phyloP scores from a whole-genome alignment of 1,140 invertebrate species.

The Penaeus japonicus region DNA sequence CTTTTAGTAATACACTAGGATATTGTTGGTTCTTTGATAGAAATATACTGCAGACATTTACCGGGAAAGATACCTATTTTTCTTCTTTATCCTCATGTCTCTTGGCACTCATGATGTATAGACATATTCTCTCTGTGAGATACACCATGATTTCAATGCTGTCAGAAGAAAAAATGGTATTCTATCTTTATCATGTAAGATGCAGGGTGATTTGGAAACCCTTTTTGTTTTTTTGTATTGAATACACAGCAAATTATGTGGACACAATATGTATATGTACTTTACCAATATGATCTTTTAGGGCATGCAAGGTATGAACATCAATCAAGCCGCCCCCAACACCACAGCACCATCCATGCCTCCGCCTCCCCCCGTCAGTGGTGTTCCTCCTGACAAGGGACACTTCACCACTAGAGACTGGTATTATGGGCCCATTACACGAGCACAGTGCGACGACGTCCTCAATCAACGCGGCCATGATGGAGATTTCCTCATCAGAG shows the following conservation, averaged over 20 bases:
- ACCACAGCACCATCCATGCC: slow-evolving; percentile 16
- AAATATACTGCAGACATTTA: neutral
- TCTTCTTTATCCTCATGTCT: neutral
- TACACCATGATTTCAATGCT: no score
- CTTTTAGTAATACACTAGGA: no score
- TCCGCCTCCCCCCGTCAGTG: neutral
- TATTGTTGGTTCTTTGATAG: neutral
- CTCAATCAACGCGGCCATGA: slow-evolving; percentile 93
- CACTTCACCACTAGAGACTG: slow-evolving; percentile 77
- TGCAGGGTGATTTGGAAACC: no score
- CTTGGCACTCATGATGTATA: no score
- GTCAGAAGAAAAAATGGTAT: no score
- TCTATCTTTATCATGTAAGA: no score
- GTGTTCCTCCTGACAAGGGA: slow-evolving; percentile 18
- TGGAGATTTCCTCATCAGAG: slow-evolving; percentile 97
- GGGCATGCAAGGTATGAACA: slow-evolving; percentile 46
- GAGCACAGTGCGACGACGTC: slow-evolving; percentile 93
- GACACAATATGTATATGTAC: no score
- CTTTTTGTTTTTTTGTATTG: neutral
- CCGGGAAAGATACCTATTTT: neutral
- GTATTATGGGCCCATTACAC: slow-evolving; percentile 96
- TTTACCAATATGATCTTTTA: neutral
- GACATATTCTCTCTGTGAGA: no score
- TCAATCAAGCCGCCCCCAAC: slow-evolving; percentile 26
- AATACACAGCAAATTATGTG: no score